Evolutionary conservation across 2,113 vertebrate species (phyloP), one percentile per base, ranked within the genome.

Genomic region (Cavia porcellus): DNA sequence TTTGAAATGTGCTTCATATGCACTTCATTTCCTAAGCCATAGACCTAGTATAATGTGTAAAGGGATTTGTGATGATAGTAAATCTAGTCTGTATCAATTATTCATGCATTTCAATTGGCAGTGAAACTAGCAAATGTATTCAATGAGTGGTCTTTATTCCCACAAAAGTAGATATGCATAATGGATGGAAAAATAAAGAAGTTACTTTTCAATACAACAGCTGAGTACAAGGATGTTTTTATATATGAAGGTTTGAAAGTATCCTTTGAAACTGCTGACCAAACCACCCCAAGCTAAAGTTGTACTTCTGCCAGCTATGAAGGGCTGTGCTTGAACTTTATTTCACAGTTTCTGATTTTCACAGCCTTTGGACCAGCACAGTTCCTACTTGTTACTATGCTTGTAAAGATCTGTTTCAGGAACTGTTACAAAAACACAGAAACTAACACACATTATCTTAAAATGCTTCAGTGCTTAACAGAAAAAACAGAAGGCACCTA

Each of bases 181-280:
- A 95, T 89, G 32, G 57, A 75, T 79, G 72, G 80, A 66, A 89
- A 92, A 92, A 86, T 85, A n/a, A 88, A 82, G 38, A 89, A 93
- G n/a, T 45, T 61, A 87, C 77, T 90, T 94, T 95, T 90, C 64
- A 89, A 79, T 55, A 91, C n/a, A 55, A 75, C 1, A 95, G 66
- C 28, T 72, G 17, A 79, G 38, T 47, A 79, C 15, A 91, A 97
- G 24, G 89, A 96, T 83, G 57, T 42, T 77, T 96, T 89, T 30
- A 50, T 59, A 24, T 42, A 92, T 88, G 95, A 96, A 97, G 15
- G 81, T 97, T 97, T 91, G 91, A 86, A 97, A 97, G 70, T 83
- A 82, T 94, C 74, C 97, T 86, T 68, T 45, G 28, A 96, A 97
- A 92, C 12, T 10, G 22, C 0, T 7, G 94, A 94, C 68, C 2